Conservation (phyloP, 2,888 invertebrate genomes). For the Agriopis aurantiaria region DNA sequence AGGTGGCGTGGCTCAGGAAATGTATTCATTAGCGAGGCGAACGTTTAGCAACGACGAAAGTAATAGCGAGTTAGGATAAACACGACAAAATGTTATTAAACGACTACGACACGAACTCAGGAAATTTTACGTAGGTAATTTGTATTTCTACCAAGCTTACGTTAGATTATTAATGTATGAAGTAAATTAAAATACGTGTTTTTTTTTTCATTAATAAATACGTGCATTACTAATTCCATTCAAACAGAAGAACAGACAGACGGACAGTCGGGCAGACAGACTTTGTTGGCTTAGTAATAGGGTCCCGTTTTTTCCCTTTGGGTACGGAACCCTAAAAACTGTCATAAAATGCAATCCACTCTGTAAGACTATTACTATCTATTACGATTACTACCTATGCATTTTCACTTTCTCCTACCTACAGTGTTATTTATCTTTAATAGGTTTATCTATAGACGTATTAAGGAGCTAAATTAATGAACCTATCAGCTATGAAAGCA, state of each 20-base stretch:
- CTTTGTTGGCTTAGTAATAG: no score
- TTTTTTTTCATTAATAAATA: not conserved
- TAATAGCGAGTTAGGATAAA: conserved; percentile 24
- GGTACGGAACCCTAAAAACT: no score
- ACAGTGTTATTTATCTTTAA: not conserved
- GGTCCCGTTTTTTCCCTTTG: no score
- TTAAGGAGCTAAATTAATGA: conserved; percentile 38
- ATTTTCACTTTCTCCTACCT: no score
- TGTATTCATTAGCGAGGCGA: conserved; percentile 31
- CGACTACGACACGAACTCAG: not conserved
- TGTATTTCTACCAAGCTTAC: not conserved
- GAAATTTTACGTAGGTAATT: not conserved
- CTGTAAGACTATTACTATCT: not conserved
- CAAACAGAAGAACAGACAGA: no score
- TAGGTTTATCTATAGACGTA: not conserved
- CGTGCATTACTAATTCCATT: not conserved
- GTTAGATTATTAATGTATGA: conserved; percentile 9
- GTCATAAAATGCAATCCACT: not conserved
- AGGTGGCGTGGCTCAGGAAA: conserved; percentile 26
- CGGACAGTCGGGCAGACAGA: no score
- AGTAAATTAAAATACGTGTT: conserved; percentile 2
- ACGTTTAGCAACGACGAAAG: conserved; percentile 13
- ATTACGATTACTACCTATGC: no score
- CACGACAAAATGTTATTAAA: conserved; percentile 20
- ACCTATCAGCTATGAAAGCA: conserved; percentile 41